Evolutionary conservation across 2,888 invertebrate genomes (phyloP), one percentile per base, ranked within the genome.

Genomic region (Sipha maydis): DNA sequence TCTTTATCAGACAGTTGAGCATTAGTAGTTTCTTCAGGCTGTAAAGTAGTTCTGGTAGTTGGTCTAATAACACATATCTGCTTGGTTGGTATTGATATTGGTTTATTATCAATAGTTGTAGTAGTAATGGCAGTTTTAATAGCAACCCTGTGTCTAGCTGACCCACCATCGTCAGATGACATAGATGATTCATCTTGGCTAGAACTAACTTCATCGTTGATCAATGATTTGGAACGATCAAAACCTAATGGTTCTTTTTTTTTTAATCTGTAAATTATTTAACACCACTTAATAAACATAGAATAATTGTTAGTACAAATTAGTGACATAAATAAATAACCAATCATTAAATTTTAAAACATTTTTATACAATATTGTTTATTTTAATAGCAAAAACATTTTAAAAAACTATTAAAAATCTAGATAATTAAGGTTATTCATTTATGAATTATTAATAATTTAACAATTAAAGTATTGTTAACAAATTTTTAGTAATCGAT

Each of bases 1-100:
- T 95, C 95, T 85, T 94, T 92, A 89, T 93, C 93, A 80, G 94
- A 94, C 86, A 95, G 75, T 75, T 88, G 88, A 88, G 82, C 80
- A 82, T 88, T 88, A 41, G 80, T 75, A 82, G 82, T 88, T 88
- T 88, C 88, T 76, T 88, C 88, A 31, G 75, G 67, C 73, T 54
- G 80, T 61, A 91, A 91, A 89, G 92, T 92, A 11, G 92, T 92
- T 19, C 92, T 92, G 0, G 93, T 92, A 14, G 93, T 91, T 3
- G 93, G 93, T 90, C 93, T 91, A 85, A 93, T 93, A 28, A 93
- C 92, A 21, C 93, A 93, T 85, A 93, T 92, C 90, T 93, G 93
- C 90, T 93, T 93, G 56, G 92, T 92, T n/a, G 92, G 92, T 5
- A 92, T 91, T 38, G 91, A 90, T 88, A 83, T 80, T 83, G 90